Evolutionary conservation across 2,797 vertebrate species (phyloP).

Genomic region (Caiman crocodilus): DNA sequence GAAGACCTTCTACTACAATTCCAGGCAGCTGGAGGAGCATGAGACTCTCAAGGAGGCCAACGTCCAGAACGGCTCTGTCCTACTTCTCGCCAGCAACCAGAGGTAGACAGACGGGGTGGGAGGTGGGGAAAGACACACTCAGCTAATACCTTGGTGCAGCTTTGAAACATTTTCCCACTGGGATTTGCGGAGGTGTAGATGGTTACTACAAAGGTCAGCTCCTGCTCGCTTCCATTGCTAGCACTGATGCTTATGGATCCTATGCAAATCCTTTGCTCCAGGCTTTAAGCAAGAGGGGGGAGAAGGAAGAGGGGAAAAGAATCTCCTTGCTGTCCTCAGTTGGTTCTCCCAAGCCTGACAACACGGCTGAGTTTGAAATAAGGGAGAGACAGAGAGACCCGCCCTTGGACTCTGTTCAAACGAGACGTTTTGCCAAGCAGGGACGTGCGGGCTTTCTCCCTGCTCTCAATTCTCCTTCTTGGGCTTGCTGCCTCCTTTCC

Average conservation of each 20-base stretch:
- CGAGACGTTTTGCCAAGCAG: rapidly evolving
- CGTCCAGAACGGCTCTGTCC: slow-evolving; percentile 83
- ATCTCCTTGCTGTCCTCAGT: neutral
- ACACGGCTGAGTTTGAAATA: neutral
- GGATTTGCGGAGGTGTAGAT: neutral
- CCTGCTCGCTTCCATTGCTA: neutral
- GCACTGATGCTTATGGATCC: neutral
- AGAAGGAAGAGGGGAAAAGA: neutral
- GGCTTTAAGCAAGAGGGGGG: neutral
- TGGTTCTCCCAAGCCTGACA: neutral
- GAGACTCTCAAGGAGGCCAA: slow-evolving; percentile 82
- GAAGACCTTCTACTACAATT: slow-evolving; percentile 85
- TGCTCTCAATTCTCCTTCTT: neutral
- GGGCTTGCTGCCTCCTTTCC: neutral
- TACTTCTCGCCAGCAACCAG: slow-evolving; percentile 79
- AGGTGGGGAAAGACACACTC: neutral
- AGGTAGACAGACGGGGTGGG: slow-evolving; percentile 60
- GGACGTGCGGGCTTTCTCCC: neutral
- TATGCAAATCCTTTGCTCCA: neutral
- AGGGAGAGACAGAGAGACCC: neutral
- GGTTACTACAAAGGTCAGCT: neutral
- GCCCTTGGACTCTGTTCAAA: neutral
- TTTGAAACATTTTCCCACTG: rapidly evolving
- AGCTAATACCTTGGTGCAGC: rapidly evolving
- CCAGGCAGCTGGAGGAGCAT: slow-evolving; percentile 80